Evolutionary conservation across 30 jellyfish, hydroid and myxozoan species (phyloP), one percentile per base, ranked within the genome.

Genomic region (Rhopilema esculentum): DNA sequence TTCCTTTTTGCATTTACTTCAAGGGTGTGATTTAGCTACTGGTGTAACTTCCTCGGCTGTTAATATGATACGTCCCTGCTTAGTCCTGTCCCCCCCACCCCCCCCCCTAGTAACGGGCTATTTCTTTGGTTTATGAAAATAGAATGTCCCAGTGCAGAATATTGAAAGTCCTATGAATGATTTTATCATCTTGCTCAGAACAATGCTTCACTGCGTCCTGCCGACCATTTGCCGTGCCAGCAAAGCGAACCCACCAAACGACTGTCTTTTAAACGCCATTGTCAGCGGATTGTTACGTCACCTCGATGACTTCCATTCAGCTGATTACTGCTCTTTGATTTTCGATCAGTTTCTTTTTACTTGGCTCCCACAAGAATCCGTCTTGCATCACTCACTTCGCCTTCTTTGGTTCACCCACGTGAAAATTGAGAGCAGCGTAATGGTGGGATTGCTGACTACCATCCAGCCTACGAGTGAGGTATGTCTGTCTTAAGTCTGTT

Each of bases 401-500:
- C 84, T 93, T 30, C 88, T 93, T 25, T 86, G 97, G 97, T 66
- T 86, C 62, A 91, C 85, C 48, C 86, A 86, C 77, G 87, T 90
- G 53, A 83, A 88, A 26, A 81, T 93, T 21, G 98, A 93, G 64
- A 80, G 98, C 70, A 83, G 82, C 24, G 72, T 50, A 25, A 40
- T 93, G 87, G 98, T 93, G 50, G 64, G 77, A 33, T 23, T 93
- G 80, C 88, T 93, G n/a, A 93, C 97, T 8, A 75, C 85, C 25
- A 75, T 97, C 40, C 98, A 93, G 51, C 98, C 98, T 23, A 27
- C 89, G 0, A 52, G 87, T 24, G 89, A 93, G 96, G 98, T 93
- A 82, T 57, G 80, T n/a, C 25, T 1, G 1, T 15, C 30, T 25
- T 40, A 2, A 12, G 57, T 12, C 57, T 40, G 6, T 2, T 40